Conservation (phyloP, 2,113 vertebrate species). For the Gallinago undulata region DNA sequence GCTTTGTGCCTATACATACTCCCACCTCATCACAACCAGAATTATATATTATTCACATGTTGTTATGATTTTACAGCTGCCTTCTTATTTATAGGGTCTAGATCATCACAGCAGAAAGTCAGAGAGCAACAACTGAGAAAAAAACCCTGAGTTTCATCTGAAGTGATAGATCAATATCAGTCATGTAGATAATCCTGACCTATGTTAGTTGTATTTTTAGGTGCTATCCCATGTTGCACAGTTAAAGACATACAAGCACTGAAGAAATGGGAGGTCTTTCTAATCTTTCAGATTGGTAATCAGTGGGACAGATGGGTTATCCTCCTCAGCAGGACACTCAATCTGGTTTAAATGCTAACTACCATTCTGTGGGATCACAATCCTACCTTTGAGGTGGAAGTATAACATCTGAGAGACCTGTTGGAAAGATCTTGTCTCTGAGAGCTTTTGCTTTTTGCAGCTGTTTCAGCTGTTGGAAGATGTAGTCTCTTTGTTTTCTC, state of each 20-base stretch:
- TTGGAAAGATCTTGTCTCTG: background rate
- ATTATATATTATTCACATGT: background rate
- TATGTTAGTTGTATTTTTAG: background rate
- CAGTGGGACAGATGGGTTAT: background rate
- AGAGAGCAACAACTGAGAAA: background rate
- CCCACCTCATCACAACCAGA: background rate
- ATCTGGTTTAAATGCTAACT: background rate
- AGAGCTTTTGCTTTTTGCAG: background rate
- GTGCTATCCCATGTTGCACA: background rate
- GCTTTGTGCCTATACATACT: background rate
- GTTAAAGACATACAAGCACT: background rate
- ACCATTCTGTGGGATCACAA: background rate
- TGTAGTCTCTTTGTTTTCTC: background rate
- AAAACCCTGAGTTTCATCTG: background rate
- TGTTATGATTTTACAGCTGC: background rate
- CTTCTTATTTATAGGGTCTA: background rate
- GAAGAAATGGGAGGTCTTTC: background rate
- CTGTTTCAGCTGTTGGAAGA: background rate
- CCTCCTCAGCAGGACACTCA: background rate
- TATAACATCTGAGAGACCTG: background rate
- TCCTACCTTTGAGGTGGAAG: background rate
- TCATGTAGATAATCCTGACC: background rate
- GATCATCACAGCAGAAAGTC: background rate
- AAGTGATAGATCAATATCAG: background rate
- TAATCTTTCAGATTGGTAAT: background rate